Evolutionary conservation across 2,797 vertebrate genomes (phyloP).

Genomic region (Alca torda): DNA sequence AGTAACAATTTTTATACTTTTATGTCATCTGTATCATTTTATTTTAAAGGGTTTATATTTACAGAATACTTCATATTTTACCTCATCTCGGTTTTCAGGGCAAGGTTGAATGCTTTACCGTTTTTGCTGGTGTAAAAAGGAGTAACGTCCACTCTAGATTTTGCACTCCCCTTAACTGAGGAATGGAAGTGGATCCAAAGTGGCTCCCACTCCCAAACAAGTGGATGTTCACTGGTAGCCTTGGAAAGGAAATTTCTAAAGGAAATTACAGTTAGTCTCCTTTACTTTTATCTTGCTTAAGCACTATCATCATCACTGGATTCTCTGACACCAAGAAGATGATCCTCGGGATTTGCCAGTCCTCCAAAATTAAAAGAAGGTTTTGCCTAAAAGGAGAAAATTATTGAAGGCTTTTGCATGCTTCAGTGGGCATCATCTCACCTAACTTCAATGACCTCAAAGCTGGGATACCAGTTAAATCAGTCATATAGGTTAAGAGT

Average conservation of each 20-base stretch:
- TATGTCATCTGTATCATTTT: constrained; percentile 73
- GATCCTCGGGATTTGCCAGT: not conserved
- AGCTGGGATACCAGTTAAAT: not conserved
- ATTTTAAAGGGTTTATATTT: constrained; percentile 75
- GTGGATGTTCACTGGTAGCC: not conserved
- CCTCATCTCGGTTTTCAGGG: constrained; percentile 65
- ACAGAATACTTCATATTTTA: constrained; percentile 60
- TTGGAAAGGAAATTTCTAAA: not conserved
- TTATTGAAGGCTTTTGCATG: not conserved
- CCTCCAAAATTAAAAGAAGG: not conserved
- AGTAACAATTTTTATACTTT: constrained; percentile 74
- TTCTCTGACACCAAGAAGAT: not conserved
- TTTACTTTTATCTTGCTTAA: not conserved
- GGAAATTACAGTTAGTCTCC: not conserved
- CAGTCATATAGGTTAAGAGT: not conserved
- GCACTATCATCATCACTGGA: not conserved
- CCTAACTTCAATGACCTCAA: not conserved
- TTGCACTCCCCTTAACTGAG: not conserved
- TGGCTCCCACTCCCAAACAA: not conserved
- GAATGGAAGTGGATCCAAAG: not conserved
- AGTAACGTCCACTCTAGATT: not conserved
- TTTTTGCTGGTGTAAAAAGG: constrained; percentile 16
- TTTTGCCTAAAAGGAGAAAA: not conserved
- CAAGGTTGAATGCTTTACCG: constrained; percentile 34
- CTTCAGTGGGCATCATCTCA: not conserved